Evolutionary conservation across 2,888 invertebrate genomes (phyloP), one percentile per base, ranked within the genome.

Genomic region (Spicauda simplicius): DNA sequence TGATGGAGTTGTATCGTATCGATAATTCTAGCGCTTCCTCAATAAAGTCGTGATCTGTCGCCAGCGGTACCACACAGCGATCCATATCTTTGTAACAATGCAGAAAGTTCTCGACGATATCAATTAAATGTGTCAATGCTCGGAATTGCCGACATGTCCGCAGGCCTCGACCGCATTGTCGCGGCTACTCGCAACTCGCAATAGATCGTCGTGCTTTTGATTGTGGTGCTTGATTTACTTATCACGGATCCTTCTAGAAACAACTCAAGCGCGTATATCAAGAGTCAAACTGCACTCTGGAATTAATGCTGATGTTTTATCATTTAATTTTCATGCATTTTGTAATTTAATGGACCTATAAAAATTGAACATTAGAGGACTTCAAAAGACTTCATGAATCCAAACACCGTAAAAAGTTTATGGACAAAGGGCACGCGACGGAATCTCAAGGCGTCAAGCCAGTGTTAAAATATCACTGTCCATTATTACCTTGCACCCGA

Each of bases 51-150:
- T 65, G 65, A 65, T 65, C 65, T 65, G 65, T 59, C 59, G 59
- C 58, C 53, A 30, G 58, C 52, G 57, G 52, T 64, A 65, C 53
- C 65, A 30, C 48, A 30, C 59, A n/a, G 65, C 45, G 65, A 65
- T 65, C 59, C 50, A 65, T 65, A 65, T 65, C 65, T 45, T 52
- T 52, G 54, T 30, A 64, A 65, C 59, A 65, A 65, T 65, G 58
- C 65, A 65, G 65, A 54, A 65, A 58, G 65, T 65, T 54, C 59
- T 65, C 65, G 45, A 54, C 54, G 65, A 59, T 65, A 65, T 65
- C 65, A 65, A 65, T 65, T 65, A 65, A 65, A 59, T 65, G 58
- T 65, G 59, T 65, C 65, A 59, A 59, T 65, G 65, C 45, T 53
- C 59, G 41, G 59, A 65, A 59, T 54, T 66, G 66, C 45, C 59